Conservation (phyloP, 2,888 invertebrate species). For the Lochmaea crataegi region DNA sequence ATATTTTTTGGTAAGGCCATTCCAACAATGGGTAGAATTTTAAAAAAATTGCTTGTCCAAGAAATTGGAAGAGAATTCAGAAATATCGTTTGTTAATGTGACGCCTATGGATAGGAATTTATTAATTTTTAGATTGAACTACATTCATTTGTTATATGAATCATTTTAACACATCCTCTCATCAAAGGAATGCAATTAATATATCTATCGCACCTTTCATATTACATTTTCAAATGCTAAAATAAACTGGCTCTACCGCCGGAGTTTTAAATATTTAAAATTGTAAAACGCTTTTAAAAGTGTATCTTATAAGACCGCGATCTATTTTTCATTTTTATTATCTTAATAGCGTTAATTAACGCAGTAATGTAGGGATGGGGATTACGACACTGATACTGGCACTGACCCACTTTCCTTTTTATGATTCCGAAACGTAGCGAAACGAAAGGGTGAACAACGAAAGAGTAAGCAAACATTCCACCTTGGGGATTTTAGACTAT, state of each 20-base stretch:
- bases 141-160: too few relatives aligned
- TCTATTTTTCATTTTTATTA: slow-evolving; percentile 19
- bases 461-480: slow-evolving; percentile 24
- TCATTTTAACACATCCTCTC: too few relatives aligned
- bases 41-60: too few relatives aligned
- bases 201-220: too few relatives aligned
- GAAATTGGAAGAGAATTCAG: too few relatives aligned
- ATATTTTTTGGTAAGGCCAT: too few relatives aligned
- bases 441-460: slow-evolving; percentile 21
- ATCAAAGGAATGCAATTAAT: too few relatives aligned
- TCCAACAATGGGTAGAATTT: too few relatives aligned
- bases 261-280: not conserved
- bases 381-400: slow-evolving; percentile 15
- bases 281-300: not conserved
- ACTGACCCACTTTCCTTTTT: slow-evolving; percentile 29
- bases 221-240: too few relatives aligned
- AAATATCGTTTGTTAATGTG: not conserved
- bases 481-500: slow-evolving; percentile 25
- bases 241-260: not conserved
- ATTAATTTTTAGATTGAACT: not conserved
- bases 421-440: slow-evolving; percentile 15
- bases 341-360: slow-evolving; percentile 28
- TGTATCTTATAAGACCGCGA: not conserved
- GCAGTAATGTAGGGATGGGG: slow-evolving; percentile 20
- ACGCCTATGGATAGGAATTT: not conserved